These are phyloP conservation scores for Neolamprologus variostigma DNA, from an alignment of 2,113 vertebrate species.

Conservation along the genomic window DNA sequence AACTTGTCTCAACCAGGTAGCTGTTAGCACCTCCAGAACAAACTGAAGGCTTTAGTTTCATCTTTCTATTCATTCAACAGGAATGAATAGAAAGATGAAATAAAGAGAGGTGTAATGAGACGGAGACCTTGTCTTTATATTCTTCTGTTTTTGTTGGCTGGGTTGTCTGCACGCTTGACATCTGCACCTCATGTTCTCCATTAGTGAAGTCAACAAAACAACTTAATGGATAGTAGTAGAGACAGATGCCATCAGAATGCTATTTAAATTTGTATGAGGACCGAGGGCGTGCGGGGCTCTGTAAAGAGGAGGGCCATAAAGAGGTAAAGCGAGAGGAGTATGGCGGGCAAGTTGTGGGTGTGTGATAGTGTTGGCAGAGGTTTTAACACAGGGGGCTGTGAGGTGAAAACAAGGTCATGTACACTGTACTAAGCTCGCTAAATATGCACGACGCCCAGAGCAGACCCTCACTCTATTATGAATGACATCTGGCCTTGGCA, in stretches of 20 bases:
- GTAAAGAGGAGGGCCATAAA: background rate
- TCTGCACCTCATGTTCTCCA: background rate
- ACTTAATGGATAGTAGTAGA: background rate
- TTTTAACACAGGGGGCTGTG: background rate
- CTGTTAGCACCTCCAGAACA: background rate
- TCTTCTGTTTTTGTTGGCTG: background rate
- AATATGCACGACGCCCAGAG: constrained; percentile 5
- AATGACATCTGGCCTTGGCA: constrained; percentile 28
- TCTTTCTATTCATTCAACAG: background rate
- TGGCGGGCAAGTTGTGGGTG: background rate
- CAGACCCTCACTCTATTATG: background rate
- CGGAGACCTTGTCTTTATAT: background rate
- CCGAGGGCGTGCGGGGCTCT: background rate
- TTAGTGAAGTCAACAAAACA: background rate
- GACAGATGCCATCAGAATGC: background rate
- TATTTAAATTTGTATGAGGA: background rate
- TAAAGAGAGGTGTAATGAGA: background rate
- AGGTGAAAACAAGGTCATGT: constrained; percentile 44
- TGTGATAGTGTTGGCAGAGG: constrained; percentile 20
- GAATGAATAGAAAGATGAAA: background rate
- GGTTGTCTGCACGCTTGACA: background rate
- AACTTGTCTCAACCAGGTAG: background rate
- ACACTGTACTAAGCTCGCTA: background rate
- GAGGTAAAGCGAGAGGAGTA: background rate
- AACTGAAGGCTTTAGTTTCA: background rate